A percentile compares a stretch with the other conserved stretches of the same genome.
Conservation (phyloP, 2,113 vertebrate genomes). For the Plecotus auritus region DNA sequence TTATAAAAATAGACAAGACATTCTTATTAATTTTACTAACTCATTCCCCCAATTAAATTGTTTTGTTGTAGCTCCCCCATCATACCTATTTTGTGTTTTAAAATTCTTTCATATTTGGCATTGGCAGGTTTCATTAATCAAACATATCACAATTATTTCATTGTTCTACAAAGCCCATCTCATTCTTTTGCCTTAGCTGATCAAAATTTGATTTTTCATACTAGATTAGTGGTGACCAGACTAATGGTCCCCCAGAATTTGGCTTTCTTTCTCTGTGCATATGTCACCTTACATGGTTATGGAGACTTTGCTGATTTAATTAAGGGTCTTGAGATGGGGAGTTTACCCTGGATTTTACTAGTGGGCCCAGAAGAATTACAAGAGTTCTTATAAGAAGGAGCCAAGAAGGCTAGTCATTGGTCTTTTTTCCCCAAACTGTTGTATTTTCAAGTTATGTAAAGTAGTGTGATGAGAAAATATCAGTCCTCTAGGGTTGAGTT, state of each 20-base stretch:
- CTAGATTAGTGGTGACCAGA: not conserved
- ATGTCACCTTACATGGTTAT: not conserved
- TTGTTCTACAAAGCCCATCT: not conserved
- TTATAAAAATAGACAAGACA: not conserved
- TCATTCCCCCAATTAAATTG: not conserved
- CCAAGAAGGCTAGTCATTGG: not conserved
- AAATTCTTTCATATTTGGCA: not conserved
- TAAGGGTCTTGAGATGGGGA: not conserved
- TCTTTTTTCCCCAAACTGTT: not conserved
- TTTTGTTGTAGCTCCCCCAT: not conserved
- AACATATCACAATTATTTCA: not conserved
- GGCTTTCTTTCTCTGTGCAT: not conserved
- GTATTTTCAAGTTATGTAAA: not conserved
- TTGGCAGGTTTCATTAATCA: not conserved
- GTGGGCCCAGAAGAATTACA: not conserved
- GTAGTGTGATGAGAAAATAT: not conserved
- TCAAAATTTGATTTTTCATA: not conserved
- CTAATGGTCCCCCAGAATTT: not conserved
- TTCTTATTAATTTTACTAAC: not conserved
- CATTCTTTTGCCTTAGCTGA: not conserved
- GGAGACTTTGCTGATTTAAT: not conserved
- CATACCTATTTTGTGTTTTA: not conserved
- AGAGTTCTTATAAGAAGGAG: not conserved
- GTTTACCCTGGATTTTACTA: not conserved
- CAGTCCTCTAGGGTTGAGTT: not conserved